phyloP scores from a whole-genome alignment of 2,888 invertebrate genomes.

The Limulus polyphemus region DNA sequence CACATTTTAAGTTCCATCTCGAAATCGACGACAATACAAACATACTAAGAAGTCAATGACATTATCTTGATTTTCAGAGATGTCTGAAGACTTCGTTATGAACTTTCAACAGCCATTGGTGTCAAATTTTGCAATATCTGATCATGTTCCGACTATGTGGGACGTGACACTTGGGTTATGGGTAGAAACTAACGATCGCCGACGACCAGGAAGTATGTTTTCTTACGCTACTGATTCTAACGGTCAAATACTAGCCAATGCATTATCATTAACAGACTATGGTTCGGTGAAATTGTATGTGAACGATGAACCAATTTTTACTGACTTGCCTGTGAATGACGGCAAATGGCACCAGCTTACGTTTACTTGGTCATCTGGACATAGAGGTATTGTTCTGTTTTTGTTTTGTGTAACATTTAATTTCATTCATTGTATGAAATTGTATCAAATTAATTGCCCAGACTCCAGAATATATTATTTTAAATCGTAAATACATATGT shows the following conservation, averaged over 20 bases:
- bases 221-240: conserved; percentile 11
- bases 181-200: conserved; percentile 13
- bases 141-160: conserved; percentile 4
- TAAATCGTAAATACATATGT: too few relatives aligned
- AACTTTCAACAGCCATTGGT: conserved; percentile 6
- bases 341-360: conserved; percentile 18
- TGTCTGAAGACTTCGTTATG: conserved; percentile 10
- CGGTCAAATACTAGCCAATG: conserved; percentile 7
- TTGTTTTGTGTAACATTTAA: too few relatives aligned
- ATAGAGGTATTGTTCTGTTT: conserved; percentile 6
- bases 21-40: too few relatives aligned
- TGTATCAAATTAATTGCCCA: too few relatives aligned
- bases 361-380: conserved; percentile 15
- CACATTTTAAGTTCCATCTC: too few relatives aligned
- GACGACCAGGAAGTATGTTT: conserved; percentile 10
- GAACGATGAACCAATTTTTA: conserved; percentile 15
- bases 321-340: conserved; percentile 12
- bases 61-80: conserved; percentile 4
- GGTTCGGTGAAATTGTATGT: conserved; percentile 10
- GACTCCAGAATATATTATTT: too few relatives aligned
- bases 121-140: conserved; percentile 11
- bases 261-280: conserved; percentile 15
- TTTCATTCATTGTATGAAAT: too few relatives aligned
- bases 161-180: conserved; percentile 14
- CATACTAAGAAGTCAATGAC: too few relatives aligned